Evolutionary conservation across 2,113 vertebrate genomes (phyloP), one percentile per base, ranked within the genome.

Genomic region (Cynocephalus volans): DNA sequence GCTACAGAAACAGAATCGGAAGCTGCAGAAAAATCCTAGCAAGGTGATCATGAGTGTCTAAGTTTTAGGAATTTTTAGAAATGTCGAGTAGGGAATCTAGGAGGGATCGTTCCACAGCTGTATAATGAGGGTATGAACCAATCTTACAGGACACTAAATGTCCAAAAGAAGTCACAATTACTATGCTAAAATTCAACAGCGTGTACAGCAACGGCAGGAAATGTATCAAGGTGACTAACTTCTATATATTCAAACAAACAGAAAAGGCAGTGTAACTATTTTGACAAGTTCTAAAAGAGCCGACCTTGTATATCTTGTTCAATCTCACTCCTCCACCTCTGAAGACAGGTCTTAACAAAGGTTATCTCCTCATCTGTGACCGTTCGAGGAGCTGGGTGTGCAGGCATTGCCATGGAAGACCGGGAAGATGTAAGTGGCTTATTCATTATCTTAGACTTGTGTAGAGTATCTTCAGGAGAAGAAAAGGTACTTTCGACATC

Each of bases 251-350:
- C n/a, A 83, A 67, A 75, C 31, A 62, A 65, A 62, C 23, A 84
- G 90, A 89, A 77, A 54, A 36, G 69, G 52, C 24, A 48, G 54
- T 48, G 26, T 26, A 58, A 56, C n/a, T n/a, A 48, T n/a, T 33
- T 26, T 45, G 36, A 75, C 28, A 91, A 41, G 33, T 5, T 56
- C 13, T 26, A 15, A 58, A 90, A 84, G 14, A 31, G 26, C 86
- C 33, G 90, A 99, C 99, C 99, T 97, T 98, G 99, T 65, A 99
- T 98, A 7, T 99, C 99, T 33, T 99, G 99, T 41, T 99, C 99
- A 0, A 99, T 99, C 97, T 99, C 99, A 0, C 98, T 97, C 95
- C 99, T 99, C 99, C 99, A 99, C 7, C 99, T 99, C 97, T 99
- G 99, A 41, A 99, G 98, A 97, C 99, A 99, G 1, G 96, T 98